Base-by-base conservation (phyloP, 2,888 invertebrate genomes). In the Napeogenes inachia region DNA sequence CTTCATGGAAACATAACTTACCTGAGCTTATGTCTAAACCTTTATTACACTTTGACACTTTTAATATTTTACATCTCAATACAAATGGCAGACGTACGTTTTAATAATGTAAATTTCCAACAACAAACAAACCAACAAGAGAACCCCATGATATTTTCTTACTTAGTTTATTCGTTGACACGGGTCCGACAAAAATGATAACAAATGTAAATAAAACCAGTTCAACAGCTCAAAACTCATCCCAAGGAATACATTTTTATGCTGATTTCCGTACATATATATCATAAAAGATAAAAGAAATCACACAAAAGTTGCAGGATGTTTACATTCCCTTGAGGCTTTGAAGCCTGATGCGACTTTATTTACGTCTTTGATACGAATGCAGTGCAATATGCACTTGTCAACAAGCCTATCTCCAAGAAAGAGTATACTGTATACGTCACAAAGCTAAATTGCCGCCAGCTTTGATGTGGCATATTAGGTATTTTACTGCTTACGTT, bases 381-480 rank as follows among this genome's bases (percentile, higher is more conserved):
- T 64, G 71, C 74, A 65, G 68, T 68, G 85, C 82, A 84, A 84
- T 83, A 82, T 80, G 75, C 77, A 68, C 75, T 76, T 71, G 82
- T 76, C 80, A 85, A 83, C 80, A 64, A 62, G 54, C 58, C 64
- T 61, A 60, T 64, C 62, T 61, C 62, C 68, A 69, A 70, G 60
- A 77, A 54, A 54, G 21, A 54, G 77, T 77, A 77, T 76, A 69
- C 65, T 68, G 77, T 77, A 77, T 76, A 69, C 65, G 69, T 67
- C 69, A 71, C 72, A 73, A 75, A 70, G 73, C 62, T 62, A 62
- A 61, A 54, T 62, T 54, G 60, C 64, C 64, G 45, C 42, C 45
- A 56, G 66, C 66, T 67, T 67, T 67, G 64, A 67, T 64, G 60
- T 58, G 45, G 42, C 55, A 62, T 50, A 59, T 59, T 54, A 62